Conservation (phyloP, 2,888 invertebrate species). For the Acrocyrtus sp. region DNA sequence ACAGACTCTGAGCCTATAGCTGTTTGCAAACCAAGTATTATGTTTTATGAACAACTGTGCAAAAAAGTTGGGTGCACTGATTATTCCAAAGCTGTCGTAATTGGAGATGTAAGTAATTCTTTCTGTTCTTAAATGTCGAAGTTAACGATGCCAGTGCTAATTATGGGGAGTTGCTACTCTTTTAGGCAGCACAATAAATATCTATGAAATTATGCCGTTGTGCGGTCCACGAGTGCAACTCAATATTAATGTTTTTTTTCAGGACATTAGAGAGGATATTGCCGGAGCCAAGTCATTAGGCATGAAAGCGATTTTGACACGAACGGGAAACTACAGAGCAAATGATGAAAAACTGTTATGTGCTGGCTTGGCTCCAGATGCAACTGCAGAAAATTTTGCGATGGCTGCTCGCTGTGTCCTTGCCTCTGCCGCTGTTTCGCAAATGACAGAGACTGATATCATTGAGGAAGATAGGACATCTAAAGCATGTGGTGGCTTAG, state of each 20-base stretch:
- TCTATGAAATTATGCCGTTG: too few relatives aligned
- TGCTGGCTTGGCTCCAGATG: slow-evolving; percentile 31
- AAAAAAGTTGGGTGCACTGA: slow-evolving; percentile 9
- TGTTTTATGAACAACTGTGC: slow-evolving; percentile 28
- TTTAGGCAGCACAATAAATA: too few relatives aligned
- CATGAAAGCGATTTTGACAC: slow-evolving; percentile 40
- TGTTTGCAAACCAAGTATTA: slow-evolving; percentile 24
- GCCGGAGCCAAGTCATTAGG: slow-evolving; percentile 24
- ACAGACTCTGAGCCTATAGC: slow-evolving; percentile 37
- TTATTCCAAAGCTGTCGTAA: slow-evolving; percentile 21
- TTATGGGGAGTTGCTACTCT: too few relatives aligned
- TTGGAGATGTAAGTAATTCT: slow-evolving; percentile 50
- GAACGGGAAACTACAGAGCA: slow-evolving; percentile 33
- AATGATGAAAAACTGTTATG: slow-evolving; percentile 34
- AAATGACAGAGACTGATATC: slow-evolving; percentile 37
- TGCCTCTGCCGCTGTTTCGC: slow-evolving; percentile 21
- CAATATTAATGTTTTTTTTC: slow-evolving; percentile 1
- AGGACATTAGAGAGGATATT: slow-evolving; percentile 41
- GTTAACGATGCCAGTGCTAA: too few relatives aligned
- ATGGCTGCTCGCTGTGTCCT: slow-evolving; percentile 31
- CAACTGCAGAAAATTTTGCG: slow-evolving; percentile 36
- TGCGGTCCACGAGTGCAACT: too few relatives aligned
- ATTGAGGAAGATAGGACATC: slow-evolving; percentile 22
- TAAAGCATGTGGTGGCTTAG: slow-evolving; percentile 19
- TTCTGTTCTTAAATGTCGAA: too few relatives aligned